A percentile compares a stretch with the other conserved stretches of the same genome.
phyloP scores from a whole-genome alignment of 2,888 invertebrate genomes.

The Linyphia triangularis region DNA sequence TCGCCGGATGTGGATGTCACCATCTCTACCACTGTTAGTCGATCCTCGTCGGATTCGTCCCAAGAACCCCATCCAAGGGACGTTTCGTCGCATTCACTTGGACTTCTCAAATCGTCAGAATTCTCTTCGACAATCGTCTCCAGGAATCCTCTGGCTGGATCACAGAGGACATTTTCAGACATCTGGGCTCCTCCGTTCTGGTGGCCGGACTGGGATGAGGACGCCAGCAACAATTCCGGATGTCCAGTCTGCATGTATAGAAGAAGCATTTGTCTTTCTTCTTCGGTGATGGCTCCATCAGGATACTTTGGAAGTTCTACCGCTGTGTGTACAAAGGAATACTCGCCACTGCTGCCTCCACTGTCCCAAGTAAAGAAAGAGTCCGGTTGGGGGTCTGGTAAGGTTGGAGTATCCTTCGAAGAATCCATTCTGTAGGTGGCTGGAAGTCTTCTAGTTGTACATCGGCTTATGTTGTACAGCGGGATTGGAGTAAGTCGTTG shows the following conservation, averaged over 20 bases:
- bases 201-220: not conserved
- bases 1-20: slow-evolving; percentile 29
- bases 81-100: slow-evolving; percentile 69
- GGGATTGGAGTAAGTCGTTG: not conserved
- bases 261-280: slow-evolving; percentile 67
- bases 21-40: slow-evolving; percentile 73
- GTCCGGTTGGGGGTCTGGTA: slow-evolving; percentile 47
- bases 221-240: slow-evolving; percentile 44
- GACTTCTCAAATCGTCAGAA: slow-evolving; percentile 65
- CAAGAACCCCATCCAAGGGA: slow-evolving; percentile 73
- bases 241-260: slow-evolving; percentile 67
- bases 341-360: slow-evolving; percentile 59
- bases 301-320: slow-evolving; percentile 72
- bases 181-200: not conserved
- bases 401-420: not conserved
- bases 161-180: slow-evolving; percentile 28
- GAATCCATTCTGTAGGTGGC: slow-evolving; percentile 13
- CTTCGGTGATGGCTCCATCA: slow-evolving; percentile 56
- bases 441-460: not conserved
- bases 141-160: slow-evolving; percentile 56
- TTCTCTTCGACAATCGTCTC: slow-evolving; percentile 73
- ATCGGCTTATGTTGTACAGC: not conserved
- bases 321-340: slow-evolving; percentile 68
- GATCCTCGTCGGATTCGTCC: slow-evolving; percentile 73
- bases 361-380: slow-evolving; percentile 73